Percentiles rank a stretch among this genome's conserved stretches.
Conservation (phyloP, 2,113 vertebrate species). For the Sander vitreus region DNA sequence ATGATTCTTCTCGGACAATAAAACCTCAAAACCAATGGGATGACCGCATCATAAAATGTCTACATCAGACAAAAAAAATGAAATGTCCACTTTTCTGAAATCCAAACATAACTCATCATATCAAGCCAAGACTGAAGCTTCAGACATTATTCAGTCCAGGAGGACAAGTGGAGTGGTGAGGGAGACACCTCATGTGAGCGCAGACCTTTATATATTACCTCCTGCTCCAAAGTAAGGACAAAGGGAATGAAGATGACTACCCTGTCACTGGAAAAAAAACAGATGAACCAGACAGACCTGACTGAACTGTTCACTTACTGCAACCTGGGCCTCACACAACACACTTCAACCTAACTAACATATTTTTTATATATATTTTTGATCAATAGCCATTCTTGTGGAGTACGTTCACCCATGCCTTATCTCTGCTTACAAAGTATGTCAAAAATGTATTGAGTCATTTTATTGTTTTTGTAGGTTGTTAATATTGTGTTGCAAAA, state of each 20-base stretch:
- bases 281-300: slow-evolving; percentile 78
- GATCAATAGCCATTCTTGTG: slow-evolving; percentile 34
- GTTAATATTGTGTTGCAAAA: slow-evolving; percentile 20
- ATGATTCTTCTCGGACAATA: slow-evolving; percentile 21
- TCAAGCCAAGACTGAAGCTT: slow-evolving; percentile 62
- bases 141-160: slow-evolving; percentile 75
- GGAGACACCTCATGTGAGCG: slow-evolving; percentile 73
- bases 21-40: slow-evolving; percentile 49
- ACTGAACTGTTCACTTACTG: slow-evolving; percentile 72
- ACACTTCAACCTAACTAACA: slow-evolving; percentile 35
- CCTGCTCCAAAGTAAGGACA: slow-evolving; percentile 83
- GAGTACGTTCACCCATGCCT: slow-evolving; percentile 31
- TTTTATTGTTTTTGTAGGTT: background rate
- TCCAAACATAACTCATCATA: slow-evolving; percentile 75
- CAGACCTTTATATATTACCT: slow-evolving; percentile 80
- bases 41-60: slow-evolving; percentile 59
- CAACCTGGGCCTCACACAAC: slow-evolving; percentile 80
- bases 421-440: slow-evolving; percentile 27
- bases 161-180: slow-evolving; percentile 74
- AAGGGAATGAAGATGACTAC: slow-evolving; percentile 90
- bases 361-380: slow-evolving; percentile 43
- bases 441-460: slow-evolving; percentile 19
- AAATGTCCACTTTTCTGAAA: slow-evolving; percentile 63
- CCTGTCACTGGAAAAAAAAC: slow-evolving; percentile 75
- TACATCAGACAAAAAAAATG: slow-evolving; percentile 56